Evolutionary conservation across 1,140 invertebrate species (phyloP), one percentile per base, ranked within the genome.

Genomic region (Catajapyx aquilonaris): DNA sequence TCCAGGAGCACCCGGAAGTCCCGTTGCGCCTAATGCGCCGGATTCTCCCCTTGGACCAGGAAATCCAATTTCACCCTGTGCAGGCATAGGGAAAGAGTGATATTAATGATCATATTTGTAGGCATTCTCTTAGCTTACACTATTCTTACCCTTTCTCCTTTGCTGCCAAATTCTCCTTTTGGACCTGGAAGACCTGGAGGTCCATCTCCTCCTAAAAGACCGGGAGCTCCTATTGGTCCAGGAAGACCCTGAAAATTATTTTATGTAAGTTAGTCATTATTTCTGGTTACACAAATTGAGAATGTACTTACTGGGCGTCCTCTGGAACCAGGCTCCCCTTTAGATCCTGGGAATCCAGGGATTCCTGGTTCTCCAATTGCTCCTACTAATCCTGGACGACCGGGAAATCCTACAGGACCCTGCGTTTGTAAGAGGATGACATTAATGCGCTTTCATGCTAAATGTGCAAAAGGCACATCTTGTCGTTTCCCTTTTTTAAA

Each of bases 371-470:
- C 35, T 23, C 59, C 59, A 15, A 39, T 37, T 18, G 46, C 36
- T 22, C 51, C 51, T 20, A 41, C 35, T 25, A 46, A 34, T 34
- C 59, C 59, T 7, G 44, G 41, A 2, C 40, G 34, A n/a, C 58
- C 58, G 10, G 44, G 37, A 38, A 39, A 9, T 19, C 51, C 51
- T 35, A 20, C 28, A 11, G 9, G 5, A 19, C 45, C 46, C 13
- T 34, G 10, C 5, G 55, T 52, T 55, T 52, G 49, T 52, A 20
- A 54, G 41, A 36, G 57, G 56, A 36, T 43, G 48, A 20, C 37
- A 35, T 16, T 60, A 61, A 34, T 30, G 37, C 25, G 50, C 45
- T 7, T 61, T 59, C 20, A 30, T 22, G 9, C 57, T 50, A 16
- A 61, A 59, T 42, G 46, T 37, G 17, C 46, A 41, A 4, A 17